A percentile compares a stretch with the other conserved stretches of the same genome.
Conservation (phyloP, 2,797 vertebrate species). For the Dryobates pubescens region DNA sequence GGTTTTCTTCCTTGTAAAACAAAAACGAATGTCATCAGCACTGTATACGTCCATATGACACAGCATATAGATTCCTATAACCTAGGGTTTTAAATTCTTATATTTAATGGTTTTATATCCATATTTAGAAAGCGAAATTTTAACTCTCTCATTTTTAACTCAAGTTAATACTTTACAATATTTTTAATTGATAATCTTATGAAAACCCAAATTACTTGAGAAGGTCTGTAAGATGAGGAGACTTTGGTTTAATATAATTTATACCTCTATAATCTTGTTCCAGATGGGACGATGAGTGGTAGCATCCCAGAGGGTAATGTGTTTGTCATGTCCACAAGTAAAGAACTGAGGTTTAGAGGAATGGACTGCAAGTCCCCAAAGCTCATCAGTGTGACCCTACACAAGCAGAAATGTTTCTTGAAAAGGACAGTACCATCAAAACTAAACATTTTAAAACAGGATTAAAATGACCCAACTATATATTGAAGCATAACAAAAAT, state of each 20-base stretch:
- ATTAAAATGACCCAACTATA: background rate
- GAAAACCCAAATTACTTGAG: background rate
- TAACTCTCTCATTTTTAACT: background rate
- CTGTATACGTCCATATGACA: background rate
- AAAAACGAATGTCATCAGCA: background rate
- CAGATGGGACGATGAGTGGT: slow-evolving; percentile 89
- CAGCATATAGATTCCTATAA: background rate
- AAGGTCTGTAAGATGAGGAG: background rate
- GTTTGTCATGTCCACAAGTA: slow-evolving; percentile 93
- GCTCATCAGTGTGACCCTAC: slow-evolving; percentile 95
- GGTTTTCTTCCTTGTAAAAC: background rate
- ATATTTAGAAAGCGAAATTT: background rate
- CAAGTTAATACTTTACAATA: background rate
- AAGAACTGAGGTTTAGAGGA: slow-evolving; percentile 91
- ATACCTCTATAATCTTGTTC: slow-evolving; percentile 93
- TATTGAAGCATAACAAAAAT: background rate
- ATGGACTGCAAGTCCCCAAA: slow-evolving; percentile 95
- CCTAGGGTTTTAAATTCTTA: background rate
- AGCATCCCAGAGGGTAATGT: slow-evolving; percentile 94
- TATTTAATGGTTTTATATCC: background rate
- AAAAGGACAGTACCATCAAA: background rate
- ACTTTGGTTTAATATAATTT: background rate
- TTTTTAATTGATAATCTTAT: background rate
- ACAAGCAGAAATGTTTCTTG: slow-evolving; percentile 15
- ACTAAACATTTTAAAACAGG: background rate